phyloP scores from a whole-genome alignment of 2,113 vertebrate species.

The Dicentrarchus labrax region DNA sequence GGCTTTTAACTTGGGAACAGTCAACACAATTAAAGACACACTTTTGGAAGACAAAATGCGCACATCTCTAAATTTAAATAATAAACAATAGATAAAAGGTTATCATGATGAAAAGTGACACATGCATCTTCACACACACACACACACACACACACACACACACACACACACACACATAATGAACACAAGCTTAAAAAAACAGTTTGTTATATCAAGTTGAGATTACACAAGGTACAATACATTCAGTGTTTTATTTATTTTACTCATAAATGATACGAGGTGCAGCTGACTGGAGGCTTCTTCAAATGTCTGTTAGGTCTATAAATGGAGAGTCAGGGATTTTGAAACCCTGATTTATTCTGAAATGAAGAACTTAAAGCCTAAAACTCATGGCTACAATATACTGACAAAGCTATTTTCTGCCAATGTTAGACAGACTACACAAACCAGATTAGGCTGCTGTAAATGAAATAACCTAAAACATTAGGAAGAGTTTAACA shows the following conservation, averaged over 20 bases:
- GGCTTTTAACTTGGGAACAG: constrained; percentile 51
- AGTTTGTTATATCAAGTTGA: background rate
- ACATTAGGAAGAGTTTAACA: constrained; percentile 34
- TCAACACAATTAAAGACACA: constrained; percentile 61
- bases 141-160: background rate
- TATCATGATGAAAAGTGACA: constrained; percentile 3
- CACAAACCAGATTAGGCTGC: constrained; percentile 35
- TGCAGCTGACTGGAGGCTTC: background rate
- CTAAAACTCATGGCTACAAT: constrained; percentile 20
- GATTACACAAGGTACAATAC: background rate
- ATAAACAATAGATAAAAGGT: constrained; percentile 28
- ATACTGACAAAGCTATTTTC: constrained; percentile 34
- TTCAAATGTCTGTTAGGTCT: constrained; percentile 2
- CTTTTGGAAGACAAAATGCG: constrained; percentile 29
- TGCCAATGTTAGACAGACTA: constrained; percentile 34
- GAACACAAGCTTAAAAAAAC: background rate
- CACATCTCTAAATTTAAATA: constrained; percentile 20
- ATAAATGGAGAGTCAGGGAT: background rate
- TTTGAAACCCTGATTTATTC: constrained; percentile 25
- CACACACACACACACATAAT: too few species aligned
- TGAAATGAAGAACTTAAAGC: constrained; percentile 20
- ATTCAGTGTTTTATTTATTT: background rate
- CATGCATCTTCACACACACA: background rate
- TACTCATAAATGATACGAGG: background rate
- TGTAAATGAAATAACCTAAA: constrained; percentile 38